Percentiles rank a stretch among this genome's conserved stretches.
These are phyloP conservation scores for Epizoanthus ramosus DNA, from an alignment of 92 coral and sea anemone species.

Conservation along the genomic window DNA sequence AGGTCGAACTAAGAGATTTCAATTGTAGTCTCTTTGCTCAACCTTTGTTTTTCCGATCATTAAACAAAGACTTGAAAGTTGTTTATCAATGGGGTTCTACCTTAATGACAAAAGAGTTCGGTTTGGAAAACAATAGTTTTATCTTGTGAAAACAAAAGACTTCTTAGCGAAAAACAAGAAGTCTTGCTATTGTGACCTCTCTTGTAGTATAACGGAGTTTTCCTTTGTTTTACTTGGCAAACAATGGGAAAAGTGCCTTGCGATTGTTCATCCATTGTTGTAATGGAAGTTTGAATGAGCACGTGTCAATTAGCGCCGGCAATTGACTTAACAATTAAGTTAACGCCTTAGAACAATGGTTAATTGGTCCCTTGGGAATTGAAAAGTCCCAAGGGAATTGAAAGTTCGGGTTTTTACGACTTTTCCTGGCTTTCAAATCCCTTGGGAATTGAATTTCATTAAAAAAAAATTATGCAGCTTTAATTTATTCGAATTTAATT, in stretches of 20 bases:
- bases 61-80: slow-evolving; percentile 22
- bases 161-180: too few species aligned
- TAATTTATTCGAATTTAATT: too few species aligned
- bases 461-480: slow-evolving; percentile 11
- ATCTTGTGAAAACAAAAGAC: too few species aligned
- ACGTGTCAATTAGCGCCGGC: slow-evolving; percentile 1
- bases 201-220: not conserved
- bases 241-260: slow-evolving; percentile 21
- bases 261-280: slow-evolving; percentile 9
- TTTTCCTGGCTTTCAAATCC: slow-evolving; percentile 19
- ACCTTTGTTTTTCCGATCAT: not conserved
- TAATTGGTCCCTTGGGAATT: slow-evolving; percentile 21
- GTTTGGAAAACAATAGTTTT: too few species aligned
- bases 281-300: slow-evolving; percentile 11
- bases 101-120: not conserved
- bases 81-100: slow-evolving; percentile 4
- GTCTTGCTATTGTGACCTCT: too few species aligned
- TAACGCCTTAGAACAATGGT: not conserved
- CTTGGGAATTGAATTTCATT: slow-evolving; percentile 18
- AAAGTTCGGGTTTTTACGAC: not conserved
- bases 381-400: slow-evolving; percentile 17
- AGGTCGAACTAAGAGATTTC: not conserved
- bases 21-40: too few species aligned
- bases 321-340: not conserved
- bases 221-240: slow-evolving; percentile 21